Evolutionary conservation across 2,113 vertebrate genomes (phyloP).

Genomic region (Nibea coibor): DNA sequence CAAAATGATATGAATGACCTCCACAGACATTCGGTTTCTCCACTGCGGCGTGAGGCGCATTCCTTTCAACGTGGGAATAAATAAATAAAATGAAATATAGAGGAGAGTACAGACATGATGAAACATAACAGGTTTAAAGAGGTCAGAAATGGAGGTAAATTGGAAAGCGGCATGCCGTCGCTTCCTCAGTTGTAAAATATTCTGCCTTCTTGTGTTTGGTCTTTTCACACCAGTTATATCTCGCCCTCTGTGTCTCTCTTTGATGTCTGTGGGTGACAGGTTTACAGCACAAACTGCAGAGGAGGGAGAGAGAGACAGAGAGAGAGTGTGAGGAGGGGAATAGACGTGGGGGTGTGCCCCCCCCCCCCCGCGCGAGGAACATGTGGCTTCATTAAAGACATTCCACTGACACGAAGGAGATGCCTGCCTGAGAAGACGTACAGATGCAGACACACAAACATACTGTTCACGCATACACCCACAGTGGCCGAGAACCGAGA

Average conservation of each 20-base stretch:
- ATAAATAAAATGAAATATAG: constrained; percentile 30
- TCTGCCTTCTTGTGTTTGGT: constrained; percentile 46
- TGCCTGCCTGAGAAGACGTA: neutral
- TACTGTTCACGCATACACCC: neutral
- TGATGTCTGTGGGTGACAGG: constrained; percentile 68
- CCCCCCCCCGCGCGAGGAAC: constrained; percentile 21
- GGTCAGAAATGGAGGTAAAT: constrained; percentile 61
- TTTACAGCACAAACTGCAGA: constrained; percentile 45
- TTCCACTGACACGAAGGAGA: constrained; percentile 22
- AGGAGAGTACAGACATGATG: constrained; percentile 29
- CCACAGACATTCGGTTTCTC: neutral
- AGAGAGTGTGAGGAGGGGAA: neutral
- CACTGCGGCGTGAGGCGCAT: constrained; percentile 1
- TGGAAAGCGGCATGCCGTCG: constrained; percentile 54
- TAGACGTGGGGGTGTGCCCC: neutral
- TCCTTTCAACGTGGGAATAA: constrained; percentile 22
- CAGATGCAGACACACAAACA: neutral
- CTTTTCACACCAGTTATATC: constrained; percentile 61
- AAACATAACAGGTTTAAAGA: constrained; percentile 53
- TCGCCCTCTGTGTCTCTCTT: constrained; percentile 60
- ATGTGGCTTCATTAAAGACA: constrained; percentile 57
- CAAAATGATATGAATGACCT: constrained; percentile 43
- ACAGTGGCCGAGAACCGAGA: neutral
- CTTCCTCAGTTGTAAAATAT: constrained; percentile 46
- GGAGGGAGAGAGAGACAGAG: constrained; percentile 5